phyloP scores from a whole-genome alignment of 2,888 invertebrate genomes.

The Lysandra coridon region DNA sequence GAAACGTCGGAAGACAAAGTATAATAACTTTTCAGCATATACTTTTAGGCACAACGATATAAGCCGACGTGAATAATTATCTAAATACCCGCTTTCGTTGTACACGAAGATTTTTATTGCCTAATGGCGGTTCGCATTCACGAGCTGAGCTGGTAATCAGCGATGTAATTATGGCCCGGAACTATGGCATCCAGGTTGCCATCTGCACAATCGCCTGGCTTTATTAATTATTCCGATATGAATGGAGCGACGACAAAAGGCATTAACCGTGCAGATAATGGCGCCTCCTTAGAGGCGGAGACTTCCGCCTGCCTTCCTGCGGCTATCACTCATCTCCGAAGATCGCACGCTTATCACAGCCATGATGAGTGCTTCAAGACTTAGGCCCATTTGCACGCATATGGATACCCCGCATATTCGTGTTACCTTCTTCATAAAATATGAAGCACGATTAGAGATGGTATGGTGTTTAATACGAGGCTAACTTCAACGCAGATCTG shows the following conservation, averaged over 20 bases:
- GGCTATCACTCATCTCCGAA: constrained; percentile 51
- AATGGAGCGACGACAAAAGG: constrained; percentile 63
- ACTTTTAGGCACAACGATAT: not conserved
- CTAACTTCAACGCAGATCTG: too few relatives aligned
- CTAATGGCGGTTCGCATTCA: constrained; percentile 15
- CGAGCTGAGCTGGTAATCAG: constrained; percentile 21
- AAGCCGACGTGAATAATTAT: not conserved
- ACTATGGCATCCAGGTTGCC: constrained; percentile 42
- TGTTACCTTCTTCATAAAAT: not conserved
- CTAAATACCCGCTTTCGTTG: not conserved
- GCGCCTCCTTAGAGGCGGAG: constrained; percentile 47
- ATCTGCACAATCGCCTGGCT: constrained; percentile 52
- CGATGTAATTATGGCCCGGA: constrained; percentile 23
- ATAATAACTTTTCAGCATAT: not conserved
- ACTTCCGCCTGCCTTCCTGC: constrained; percentile 47
- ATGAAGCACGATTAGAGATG: not conserved
- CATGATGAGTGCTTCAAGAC: constrained; percentile 20
- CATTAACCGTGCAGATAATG: constrained; percentile 65
- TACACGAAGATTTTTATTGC: constrained; percentile 11
- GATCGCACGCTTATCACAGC: constrained; percentile 33
- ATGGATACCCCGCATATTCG: not conserved
- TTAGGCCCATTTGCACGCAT: not conserved
- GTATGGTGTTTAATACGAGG: too few relatives aligned
- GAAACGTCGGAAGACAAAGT: not conserved
- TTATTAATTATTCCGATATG: constrained; percentile 69